Evolutionary conservation across 53 echinoderm and acorn worm species (phyloP).

Genomic region (Astropecten irregularis): DNA sequence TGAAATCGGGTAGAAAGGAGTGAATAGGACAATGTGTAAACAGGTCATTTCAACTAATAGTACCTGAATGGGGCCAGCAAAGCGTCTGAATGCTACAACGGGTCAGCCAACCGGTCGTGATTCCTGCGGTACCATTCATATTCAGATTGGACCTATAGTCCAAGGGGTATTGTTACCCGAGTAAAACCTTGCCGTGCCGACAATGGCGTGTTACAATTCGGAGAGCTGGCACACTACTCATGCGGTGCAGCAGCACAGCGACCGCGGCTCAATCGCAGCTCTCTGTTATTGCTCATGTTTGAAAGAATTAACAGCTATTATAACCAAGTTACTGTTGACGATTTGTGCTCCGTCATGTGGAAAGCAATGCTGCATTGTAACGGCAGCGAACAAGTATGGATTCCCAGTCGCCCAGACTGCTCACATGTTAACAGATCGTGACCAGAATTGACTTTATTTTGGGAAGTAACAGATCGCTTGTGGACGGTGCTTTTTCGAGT

Average conservation of each 20-base stretch:
- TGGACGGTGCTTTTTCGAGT: background rate
- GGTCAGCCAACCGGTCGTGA: background rate
- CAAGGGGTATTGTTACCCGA: no score
- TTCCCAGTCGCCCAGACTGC: background rate
- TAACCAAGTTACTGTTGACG: background rate
- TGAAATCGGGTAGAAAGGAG: conserved; percentile 42
- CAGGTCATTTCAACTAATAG: conserved; percentile 51
- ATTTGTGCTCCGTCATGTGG: conserved; percentile 7
- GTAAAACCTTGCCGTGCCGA: background rate
- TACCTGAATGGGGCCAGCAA: conserved; percentile 7
- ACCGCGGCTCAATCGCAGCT: no score
- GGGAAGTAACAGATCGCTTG: background rate
- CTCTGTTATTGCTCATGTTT: background rate
- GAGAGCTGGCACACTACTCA: background rate
- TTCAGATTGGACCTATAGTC: conserved; percentile 6
- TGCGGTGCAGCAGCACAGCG: no score
- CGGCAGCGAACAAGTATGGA: background rate
- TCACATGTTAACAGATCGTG: no score
- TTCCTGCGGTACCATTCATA: conserved; percentile 2
- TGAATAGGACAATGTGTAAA: conserved; percentile 51
- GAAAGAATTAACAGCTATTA: conserved; percentile 27
- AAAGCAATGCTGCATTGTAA: background rate
- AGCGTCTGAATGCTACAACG: background rate
- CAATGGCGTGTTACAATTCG: conserved; percentile 27
- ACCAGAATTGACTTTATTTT: conserved; percentile 35